Percentiles rank a stretch among this genome's conserved stretches.
phyloP scores from a whole-genome alignment of 2,113 vertebrate species.

The Cyprinodon variegatus region DNA sequence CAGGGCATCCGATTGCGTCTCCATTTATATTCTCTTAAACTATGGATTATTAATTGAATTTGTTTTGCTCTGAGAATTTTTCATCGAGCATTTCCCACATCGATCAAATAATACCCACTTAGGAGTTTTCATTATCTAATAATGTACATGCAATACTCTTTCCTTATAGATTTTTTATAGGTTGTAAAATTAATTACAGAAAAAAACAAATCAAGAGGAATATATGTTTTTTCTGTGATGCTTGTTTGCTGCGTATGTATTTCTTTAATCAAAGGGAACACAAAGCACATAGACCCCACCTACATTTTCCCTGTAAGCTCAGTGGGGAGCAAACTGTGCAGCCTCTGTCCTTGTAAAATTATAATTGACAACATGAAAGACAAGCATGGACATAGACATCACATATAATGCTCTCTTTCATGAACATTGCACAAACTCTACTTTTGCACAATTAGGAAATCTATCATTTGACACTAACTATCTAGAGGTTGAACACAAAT shows the following conservation, averaged over 20 bases:
- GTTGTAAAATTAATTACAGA: conserved; percentile 6
- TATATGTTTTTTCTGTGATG: conserved; percentile 36
- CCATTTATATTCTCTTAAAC: conserved; percentile 1
- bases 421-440: conserved; percentile 24
- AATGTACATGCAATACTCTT: neutral
- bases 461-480: neutral
- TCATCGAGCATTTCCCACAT: neutral
- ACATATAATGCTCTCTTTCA: conserved; percentile 28
- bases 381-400: conserved; percentile 12
- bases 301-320: conserved; percentile 53
- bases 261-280: conserved; percentile 41
- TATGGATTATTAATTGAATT: conserved; percentile 12
- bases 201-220: conserved; percentile 14
- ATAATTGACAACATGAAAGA: conserved; percentile 62
- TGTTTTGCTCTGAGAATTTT: neutral
- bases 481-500: neutral
- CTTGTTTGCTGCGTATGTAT: conserved; percentile 17
- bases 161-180: neutral
- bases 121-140: neutral
- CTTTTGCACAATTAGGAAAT: conserved; percentile 28
- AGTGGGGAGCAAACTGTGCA: conserved; percentile 26
- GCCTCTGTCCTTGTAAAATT: conserved; percentile 37
- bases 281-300: conserved; percentile 33
- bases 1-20: conserved; percentile 35
- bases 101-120: neutral